A percentile compares a stretch with the other conserved stretches of the same genome.
Conservation (phyloP, 2,888 invertebrate species). For the Thecocarcelia acutangulata region DNA sequence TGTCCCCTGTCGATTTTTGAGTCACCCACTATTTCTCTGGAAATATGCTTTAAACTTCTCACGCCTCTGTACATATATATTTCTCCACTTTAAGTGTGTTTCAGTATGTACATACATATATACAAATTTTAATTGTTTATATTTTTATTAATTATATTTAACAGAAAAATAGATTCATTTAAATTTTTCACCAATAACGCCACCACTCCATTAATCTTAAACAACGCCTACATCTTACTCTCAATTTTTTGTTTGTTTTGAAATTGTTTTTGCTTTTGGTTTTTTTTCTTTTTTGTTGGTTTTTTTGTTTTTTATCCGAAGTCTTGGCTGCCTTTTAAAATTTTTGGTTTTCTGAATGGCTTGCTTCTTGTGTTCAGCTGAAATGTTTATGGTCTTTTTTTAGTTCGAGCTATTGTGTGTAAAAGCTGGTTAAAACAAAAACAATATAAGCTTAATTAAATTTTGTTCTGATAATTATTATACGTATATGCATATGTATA, state of each 20-base stretch:
- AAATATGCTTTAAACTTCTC: no score
- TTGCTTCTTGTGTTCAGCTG: conserved; percentile 4
- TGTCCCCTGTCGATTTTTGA: no score
- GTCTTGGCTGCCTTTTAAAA: not conserved
- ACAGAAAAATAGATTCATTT: not conserved
- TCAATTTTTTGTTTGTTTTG: not conserved
- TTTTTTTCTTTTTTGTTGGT: no score
- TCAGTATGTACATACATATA: no score
- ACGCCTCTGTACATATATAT: no score
- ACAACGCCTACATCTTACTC: conserved; percentile 52
- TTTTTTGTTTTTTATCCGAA: no score
- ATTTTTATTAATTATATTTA: no score
- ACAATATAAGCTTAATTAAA: conserved; percentile 6
- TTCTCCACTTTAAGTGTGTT: no score
- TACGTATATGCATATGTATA: no score
- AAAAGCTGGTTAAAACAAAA: conserved; percentile 3
- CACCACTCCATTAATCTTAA: conserved; percentile 57
- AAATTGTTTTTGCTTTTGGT: no score
- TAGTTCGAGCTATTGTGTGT: conserved; percentile 8
- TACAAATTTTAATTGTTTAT: conserved; percentile 41
- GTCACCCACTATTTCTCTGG: no score
- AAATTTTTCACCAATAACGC: conserved; percentile 56
- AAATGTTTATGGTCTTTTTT: not conserved
- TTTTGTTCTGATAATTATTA: not conserved
- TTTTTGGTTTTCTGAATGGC: not conserved